Conservation (phyloP, 2,797 vertebrate species). For the Takifugu ocellatus region DNA sequence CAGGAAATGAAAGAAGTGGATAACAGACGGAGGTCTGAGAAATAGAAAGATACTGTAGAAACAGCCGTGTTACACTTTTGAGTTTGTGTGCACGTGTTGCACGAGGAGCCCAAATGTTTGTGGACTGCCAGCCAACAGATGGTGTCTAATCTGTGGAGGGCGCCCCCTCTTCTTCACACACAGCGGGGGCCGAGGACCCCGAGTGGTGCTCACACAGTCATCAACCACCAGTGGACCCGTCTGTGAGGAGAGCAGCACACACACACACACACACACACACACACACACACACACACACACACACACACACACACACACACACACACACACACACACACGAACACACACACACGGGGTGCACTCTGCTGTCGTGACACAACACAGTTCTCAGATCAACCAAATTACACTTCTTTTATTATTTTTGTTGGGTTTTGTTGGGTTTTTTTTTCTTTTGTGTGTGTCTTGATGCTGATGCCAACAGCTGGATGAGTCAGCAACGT, state of each 20-base stretch:
- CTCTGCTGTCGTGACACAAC: neutral
- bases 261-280: conserved; percentile 23
- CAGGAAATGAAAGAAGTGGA: neutral
- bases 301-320: conserved; percentile 14
- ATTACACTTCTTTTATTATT: too few relatives aligned
- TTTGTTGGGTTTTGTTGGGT: too few relatives aligned
- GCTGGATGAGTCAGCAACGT: conserved; percentile 70
- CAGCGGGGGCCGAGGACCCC: conserved; percentile 50
- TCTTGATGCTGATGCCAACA: conserved; percentile 54
- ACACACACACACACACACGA: conserved; percentile 22
- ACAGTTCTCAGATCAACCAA: too few relatives aligned
- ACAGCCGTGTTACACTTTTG: too few relatives aligned
- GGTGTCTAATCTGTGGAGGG: conserved; percentile 68
- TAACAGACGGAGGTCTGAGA: conserved; percentile 2
- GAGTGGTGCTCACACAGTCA: conserved; percentile 46
- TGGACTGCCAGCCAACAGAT: conserved; percentile 71
- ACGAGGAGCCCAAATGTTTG: conserved; percentile 27
- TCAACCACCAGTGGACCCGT: conserved; percentile 31
- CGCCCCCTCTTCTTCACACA: conserved; percentile 26
- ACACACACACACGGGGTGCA: conserved; percentile 12
- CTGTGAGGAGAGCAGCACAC: conserved; percentile 19
- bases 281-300: conserved; percentile 18
- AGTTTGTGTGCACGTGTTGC: conserved; percentile 12
- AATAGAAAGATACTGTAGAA: neutral
- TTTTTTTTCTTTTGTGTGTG: too few relatives aligned